phyloP scores from a whole-genome alignment of 2,888 invertebrate genomes.

The Calliopum simillimum region DNA sequence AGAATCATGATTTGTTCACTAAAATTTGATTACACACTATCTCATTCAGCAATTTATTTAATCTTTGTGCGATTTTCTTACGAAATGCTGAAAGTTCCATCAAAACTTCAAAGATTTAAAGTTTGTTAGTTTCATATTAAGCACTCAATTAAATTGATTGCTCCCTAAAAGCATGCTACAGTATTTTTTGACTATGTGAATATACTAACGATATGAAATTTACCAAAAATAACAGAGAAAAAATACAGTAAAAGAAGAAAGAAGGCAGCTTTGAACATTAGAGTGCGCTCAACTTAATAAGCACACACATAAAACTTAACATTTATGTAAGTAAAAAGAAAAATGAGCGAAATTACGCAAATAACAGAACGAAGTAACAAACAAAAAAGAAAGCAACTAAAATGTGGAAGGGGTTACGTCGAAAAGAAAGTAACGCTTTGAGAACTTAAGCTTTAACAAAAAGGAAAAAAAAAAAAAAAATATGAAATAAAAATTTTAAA shows the following conservation, averaged over 20 bases:
- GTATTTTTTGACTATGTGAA: too few species aligned
- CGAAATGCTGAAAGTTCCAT: too few species aligned
- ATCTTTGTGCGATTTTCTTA: too few species aligned
- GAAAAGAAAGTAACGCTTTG: neutral
- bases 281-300: too few species aligned
- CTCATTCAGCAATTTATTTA: too few species aligned
- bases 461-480: neutral
- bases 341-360: neutral
- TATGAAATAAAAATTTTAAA: neutral
- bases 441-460: neutral
- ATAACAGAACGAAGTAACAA: neutral
- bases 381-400: too few species aligned
- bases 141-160: conserved; percentile 2
- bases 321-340: conserved; percentile 10
- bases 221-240: too few species aligned
- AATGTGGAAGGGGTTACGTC: too few species aligned
- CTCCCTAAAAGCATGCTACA: neutral
- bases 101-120: neutral
- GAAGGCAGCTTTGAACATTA: neutral
- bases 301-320: neutral
- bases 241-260: neutral
- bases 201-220: too few species aligned
- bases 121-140: neutral
- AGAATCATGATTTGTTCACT: too few species aligned
- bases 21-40: too few species aligned